A percentile compares a stretch with the other conserved stretches of the same genome.
Evolutionary conservation across 2,113 vertebrate species (phyloP).

Genomic region (Zingel zingel): DNA sequence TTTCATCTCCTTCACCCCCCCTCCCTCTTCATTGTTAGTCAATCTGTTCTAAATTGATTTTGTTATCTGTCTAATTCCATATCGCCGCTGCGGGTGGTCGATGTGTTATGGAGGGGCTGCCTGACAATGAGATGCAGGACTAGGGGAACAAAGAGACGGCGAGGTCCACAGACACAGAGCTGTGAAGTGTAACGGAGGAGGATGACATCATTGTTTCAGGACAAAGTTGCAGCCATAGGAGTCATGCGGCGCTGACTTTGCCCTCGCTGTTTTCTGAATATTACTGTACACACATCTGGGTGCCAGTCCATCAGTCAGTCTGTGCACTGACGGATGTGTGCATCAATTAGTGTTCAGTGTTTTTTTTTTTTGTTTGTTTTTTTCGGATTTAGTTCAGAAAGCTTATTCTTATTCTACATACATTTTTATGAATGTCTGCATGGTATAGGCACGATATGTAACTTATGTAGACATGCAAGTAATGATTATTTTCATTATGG

Average conservation of each 20-base stretch:
- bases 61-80: constrained; percentile 68
- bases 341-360: too few relatives aligned
- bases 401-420: background rate
- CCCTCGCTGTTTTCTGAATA: constrained; percentile 4
- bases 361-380: too few relatives aligned
- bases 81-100: constrained; percentile 48
- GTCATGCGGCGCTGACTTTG: constrained; percentile 50
- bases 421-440: background rate
- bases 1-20: background rate
- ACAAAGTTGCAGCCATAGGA: constrained; percentile 73
- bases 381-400: too few relatives aligned
- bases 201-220: constrained; percentile 81
- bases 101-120: constrained; percentile 46
- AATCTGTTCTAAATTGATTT: constrained; percentile 71
- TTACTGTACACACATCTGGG: background rate
- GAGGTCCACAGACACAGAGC: constrained; percentile 59
- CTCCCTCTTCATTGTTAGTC: constrained; percentile 36
- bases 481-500: background rate
- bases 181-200: constrained; percentile 64
- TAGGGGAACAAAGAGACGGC: constrained; percentile 68
- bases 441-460: background rate
- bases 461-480: background rate
- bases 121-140: constrained; percentile 60
- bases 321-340: background rate
- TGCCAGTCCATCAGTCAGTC: constrained; percentile 21